These are phyloP conservation scores for Neosilurus mollespiculum DNA, from an alignment of 2,797 vertebrate genomes.

Conservation along the genomic window DNA sequence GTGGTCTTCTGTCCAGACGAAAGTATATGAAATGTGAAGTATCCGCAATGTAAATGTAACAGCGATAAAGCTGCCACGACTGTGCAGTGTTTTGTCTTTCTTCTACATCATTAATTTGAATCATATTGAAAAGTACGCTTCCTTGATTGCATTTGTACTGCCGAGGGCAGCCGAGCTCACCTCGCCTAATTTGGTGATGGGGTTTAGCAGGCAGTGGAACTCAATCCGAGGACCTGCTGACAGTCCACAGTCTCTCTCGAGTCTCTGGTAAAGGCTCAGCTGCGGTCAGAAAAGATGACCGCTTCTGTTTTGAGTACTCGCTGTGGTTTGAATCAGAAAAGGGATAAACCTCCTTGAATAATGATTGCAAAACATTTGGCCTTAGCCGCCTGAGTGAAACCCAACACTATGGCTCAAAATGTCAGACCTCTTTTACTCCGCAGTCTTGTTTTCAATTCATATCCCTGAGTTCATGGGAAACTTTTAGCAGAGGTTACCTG, in stretches of 20 bases:
- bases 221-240: conserved; percentile 65
- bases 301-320: conserved; percentile 64
- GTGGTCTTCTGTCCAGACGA: conserved; percentile 20
- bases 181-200: conserved; percentile 68
- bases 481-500: conserved; percentile 71
- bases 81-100: conserved; percentile 5
- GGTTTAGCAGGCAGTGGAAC: conserved; percentile 67
- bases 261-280: conserved; percentile 57
- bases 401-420: conserved; percentile 68
- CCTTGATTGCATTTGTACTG: conserved; percentile 53
- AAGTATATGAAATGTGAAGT: conserved; percentile 20
- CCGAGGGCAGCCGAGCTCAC: conserved; percentile 50
- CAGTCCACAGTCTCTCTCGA: conserved; percentile 61
- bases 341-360: conserved; percentile 70
- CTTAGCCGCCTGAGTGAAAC: conserved; percentile 67
- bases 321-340: conserved; percentile 71
- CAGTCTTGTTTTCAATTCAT: conserved; percentile 67
- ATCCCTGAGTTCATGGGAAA: conserved; percentile 75
- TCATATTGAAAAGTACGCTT: conserved; percentile 47
- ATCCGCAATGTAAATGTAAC: conserved; percentile 6
- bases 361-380: conserved; percentile 73
- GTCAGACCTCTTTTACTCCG: conserved; percentile 60
- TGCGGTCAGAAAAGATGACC: conserved; percentile 59
- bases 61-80: neutral
- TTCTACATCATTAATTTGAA: conserved; percentile 46